phyloP scores from a whole-genome alignment of 2,113 vertebrate genomes.

The Chaetura pelagica region DNA sequence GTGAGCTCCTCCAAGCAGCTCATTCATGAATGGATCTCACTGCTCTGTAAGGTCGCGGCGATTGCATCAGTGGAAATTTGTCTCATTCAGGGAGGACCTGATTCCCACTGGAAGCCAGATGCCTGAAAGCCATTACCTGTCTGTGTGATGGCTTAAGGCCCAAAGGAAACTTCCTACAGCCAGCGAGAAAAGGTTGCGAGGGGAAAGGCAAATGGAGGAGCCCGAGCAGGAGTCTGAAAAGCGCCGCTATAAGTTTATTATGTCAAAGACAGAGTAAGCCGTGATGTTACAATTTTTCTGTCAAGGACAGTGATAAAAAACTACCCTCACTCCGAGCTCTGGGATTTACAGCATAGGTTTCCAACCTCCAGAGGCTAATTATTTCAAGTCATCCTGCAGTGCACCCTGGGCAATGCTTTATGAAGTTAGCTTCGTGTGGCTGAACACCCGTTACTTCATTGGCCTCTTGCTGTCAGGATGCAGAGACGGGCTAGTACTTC shows the following conservation, averaged over 20 bases:
- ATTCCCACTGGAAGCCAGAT: neutral
- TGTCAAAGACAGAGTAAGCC: conserved; percentile 49
- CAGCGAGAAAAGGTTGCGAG: neutral
- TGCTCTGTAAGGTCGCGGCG: accelerated
- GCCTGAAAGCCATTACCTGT: neutral
- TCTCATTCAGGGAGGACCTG: neutral
- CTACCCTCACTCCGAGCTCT: conserved; percentile 28
- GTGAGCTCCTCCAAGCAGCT: neutral
- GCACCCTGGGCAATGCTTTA: conserved; percentile 71
- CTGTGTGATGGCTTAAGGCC: neutral
- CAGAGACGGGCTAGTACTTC: conserved; percentile 67
- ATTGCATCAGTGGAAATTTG: conserved; percentile 6
- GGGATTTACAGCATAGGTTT: conserved; percentile 65
- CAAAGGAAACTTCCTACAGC: neutral
- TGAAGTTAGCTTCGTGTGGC: conserved; percentile 68
- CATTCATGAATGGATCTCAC: neutral
- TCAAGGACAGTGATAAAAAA: conserved; percentile 59
- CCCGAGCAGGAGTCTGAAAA: neutral
- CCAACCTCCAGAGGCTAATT: conserved; percentile 75
- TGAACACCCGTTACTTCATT: conserved; percentile 68
- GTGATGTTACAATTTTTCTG: conserved; percentile 61
- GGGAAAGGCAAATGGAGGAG: neutral
- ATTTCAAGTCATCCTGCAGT: conserved; percentile 70
- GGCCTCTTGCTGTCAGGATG: conserved; percentile 65
- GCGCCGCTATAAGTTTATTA: conserved; percentile 20